Percentiles rank a stretch among this genome's conserved stretches.
These are phyloP conservation scores for Poecilia wingei DNA, from an alignment of 2,797 vertebrate species.

Conservation along the genomic window DNA sequence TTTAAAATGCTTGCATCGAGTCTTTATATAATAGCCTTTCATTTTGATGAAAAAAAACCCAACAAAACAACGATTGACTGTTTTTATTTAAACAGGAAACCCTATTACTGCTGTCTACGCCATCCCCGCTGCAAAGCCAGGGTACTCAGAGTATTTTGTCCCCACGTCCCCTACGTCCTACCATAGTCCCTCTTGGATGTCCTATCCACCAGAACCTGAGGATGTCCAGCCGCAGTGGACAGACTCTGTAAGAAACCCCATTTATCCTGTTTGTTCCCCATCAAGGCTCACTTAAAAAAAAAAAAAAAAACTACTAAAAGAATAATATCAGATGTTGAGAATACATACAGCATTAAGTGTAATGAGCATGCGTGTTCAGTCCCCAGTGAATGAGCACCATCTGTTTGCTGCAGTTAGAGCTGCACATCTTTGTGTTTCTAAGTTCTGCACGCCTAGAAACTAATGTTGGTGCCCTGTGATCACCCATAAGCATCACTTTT, in stretches of 20 bases:
- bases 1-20: conserved; percentile 7
- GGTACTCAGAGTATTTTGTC: conserved; percentile 93
- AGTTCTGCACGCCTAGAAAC: neutral
- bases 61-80: neutral
- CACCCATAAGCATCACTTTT: neutral
- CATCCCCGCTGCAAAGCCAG: conserved; percentile 91
- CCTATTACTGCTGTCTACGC: conserved; percentile 96
- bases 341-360: neutral
- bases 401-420: neutral
- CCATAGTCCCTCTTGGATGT: conserved; percentile 96
- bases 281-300: neutral
- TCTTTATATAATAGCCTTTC: neutral
- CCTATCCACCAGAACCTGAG: conserved; percentile 91
- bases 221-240: conserved; percentile 93
- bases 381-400: neutral
- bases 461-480: neutral
- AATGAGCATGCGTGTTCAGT: neutral
- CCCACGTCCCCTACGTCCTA: conserved; percentile 92
- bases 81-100: conserved; percentile 83
- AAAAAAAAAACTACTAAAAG: neutral
- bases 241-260: conserved; percentile 89
- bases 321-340: neutral
- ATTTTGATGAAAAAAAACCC: conserved; percentile 4
- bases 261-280: conserved; percentile 2
- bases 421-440: neutral